Evolutionary conservation across 2,113 vertebrate genomes (phyloP), one percentile per base, ranked within the genome.

Genomic region (Puma concolor): DNA sequence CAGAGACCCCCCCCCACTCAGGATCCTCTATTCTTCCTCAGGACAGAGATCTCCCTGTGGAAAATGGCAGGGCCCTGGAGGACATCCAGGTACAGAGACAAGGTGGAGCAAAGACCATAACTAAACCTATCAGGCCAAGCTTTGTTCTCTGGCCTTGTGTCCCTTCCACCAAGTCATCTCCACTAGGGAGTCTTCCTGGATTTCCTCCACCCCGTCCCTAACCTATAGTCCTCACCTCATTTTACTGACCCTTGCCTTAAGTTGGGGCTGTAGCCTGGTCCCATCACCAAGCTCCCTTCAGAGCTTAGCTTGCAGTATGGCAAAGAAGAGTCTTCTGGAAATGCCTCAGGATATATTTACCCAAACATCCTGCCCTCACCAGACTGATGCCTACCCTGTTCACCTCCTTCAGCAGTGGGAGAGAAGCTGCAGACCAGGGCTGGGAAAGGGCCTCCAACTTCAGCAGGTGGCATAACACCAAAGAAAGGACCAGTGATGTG

Each of bases 271-370:
- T 41, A 71, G 80, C 21, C 71, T 91, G 10, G 12, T 29, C 88
- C 50, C 7, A 52, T 41, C 25, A 95, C 17, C 31, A 82, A 57
- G 21, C 63, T 83, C 50, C 27, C 12, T 79, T 23, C 17, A 88
- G 48, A 80, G 31, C 57, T 82, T 60, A 50, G 80, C 41, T 57
- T 88, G 80, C n/a, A 74, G 64, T 11, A 54, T 16, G 69, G 54
- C 52, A 76, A 66, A 89, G 31, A 81, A 66, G 44, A 79, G 52
- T 60, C 74, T 95, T 92, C 41, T 57, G 67, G 79, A 96, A 92
- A 86, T 12, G 72, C 48, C 4, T 86, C 50, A 48, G 8, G 44
- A 85, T 57, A 63, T 25, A 96, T 86, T 88, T 96, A 36, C 5
- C 44, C 36, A 36, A 33, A 81, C 1, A 74, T 31, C 44, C 16